phyloP scores from a whole-genome alignment of 2,797 vertebrate species.

The Botia kubotai region DNA sequence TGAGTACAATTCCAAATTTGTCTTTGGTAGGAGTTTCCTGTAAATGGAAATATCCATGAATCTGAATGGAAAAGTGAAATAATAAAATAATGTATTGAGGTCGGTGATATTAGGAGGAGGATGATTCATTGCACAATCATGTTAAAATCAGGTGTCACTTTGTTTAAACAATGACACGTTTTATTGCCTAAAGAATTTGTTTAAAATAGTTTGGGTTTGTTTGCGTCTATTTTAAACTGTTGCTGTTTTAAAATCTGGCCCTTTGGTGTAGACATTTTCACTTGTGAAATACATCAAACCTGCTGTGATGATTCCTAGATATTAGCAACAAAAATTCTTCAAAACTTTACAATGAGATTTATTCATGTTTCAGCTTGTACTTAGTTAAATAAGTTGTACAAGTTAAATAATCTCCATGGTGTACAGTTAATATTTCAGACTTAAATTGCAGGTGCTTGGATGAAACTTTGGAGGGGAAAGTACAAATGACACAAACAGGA shows the following conservation, averaged over 20 bases:
- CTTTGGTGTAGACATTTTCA: no score
- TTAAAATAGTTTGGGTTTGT: no score
- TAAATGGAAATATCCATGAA: slow-evolving; percentile 4
- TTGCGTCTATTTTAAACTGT: no score
- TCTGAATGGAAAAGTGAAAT: neutral
- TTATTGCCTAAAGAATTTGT: neutral
- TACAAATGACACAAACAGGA: slow-evolving; percentile 56
- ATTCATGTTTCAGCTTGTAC: neutral
- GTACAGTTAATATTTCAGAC: neutral
- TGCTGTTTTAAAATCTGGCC: no score
- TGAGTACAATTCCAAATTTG: slow-evolving; percentile 4
- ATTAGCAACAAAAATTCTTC: neutral
- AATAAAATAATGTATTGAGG: neutral
- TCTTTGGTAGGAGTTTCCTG: neutral
- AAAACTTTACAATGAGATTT: neutral
- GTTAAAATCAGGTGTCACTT: neutral
- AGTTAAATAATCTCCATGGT: neutral
- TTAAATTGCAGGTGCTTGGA: slow-evolving; percentile 46
- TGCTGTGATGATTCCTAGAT: no score
- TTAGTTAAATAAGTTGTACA: no score
- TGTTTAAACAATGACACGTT: neutral
- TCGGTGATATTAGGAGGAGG: neutral
- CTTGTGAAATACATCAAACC: no score
- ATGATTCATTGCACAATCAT: neutral
- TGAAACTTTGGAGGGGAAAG: slow-evolving; percentile 18